Base-by-base conservation (phyloP, 1,140 invertebrate genomes). In the Babylonia areolata region DNA sequence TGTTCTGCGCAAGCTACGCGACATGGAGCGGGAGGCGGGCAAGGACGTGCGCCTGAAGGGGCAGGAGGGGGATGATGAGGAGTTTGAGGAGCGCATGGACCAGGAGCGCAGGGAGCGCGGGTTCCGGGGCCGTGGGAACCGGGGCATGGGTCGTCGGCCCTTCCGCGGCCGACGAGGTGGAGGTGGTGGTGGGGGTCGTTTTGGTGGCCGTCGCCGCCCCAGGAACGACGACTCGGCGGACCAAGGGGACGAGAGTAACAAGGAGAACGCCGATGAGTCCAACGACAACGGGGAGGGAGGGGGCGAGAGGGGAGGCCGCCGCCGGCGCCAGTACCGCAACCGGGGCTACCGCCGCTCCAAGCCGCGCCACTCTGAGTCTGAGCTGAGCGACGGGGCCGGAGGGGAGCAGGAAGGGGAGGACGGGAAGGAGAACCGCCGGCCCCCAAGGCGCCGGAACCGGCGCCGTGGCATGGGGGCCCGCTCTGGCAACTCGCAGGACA, bases 11-110 rank as follows among this genome's bases (percentile, higher is more conserved):
- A 85, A 87, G 37, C 86, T 92, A 37, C 84, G 90, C 23, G 88
- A 90, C 6, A 85, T 87, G 37, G 91, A 93, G 75, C 88, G 87
- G 15, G 90, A 92, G 23, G 88, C 85, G 17, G 92, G 91, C 2
- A 88, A 86, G 17, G 90, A 92, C 78, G 90, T 92, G 1, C 89
- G 87, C 15, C 85, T 93, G 46, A 91, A 91, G 69, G 89, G 87
- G 9, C 89, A 91, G 58, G 90, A 90, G 37, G 85, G 87, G 20
- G 89, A 89, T 33, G 88, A 89, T 31, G 88, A 88, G 28, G 91
- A 92, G 85, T 84, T 89, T n/a, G 89, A 90, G 83, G 89, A 90
- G 37, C 85, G 86, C n/a, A 83, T 84, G 71, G 90, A 90, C 64
- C 86, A 89, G 28, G 85, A 88, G 28, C 83, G 84, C 39, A 54